Evolutionary conservation across 2,797 vertebrate species (phyloP).

Genomic region (Eospalax fontanierii): DNA sequence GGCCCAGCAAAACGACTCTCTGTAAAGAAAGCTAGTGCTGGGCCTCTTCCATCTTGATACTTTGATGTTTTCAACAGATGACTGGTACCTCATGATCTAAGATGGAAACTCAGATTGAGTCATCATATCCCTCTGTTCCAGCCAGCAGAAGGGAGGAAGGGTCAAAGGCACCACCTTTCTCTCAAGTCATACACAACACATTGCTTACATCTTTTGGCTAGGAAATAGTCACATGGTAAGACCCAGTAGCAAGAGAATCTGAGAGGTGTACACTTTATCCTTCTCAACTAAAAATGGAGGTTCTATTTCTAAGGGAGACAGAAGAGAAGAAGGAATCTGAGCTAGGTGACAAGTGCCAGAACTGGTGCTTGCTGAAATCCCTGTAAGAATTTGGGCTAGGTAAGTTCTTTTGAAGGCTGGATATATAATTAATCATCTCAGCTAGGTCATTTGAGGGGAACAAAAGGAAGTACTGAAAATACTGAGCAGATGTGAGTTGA

Average conservation of each 20-base stretch:
- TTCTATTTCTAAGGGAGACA: not conserved
- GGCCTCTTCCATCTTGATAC: not conserved
- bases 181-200: not conserved
- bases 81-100: not conserved
- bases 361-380: not conserved
- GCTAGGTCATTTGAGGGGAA: not conserved
- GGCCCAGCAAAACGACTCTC: not conserved
- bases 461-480: not conserved
- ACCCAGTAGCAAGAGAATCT: not conserved
- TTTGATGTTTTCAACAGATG: not conserved
- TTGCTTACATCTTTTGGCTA: not conserved
- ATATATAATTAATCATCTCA: not conserved
- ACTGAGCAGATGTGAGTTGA: not conserved
- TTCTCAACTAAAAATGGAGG: not conserved
- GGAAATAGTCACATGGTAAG: not conserved
- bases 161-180: not conserved
- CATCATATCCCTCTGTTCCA: not conserved
- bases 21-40: not conserved
- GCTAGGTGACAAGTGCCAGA: not conserved
- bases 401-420: not conserved
- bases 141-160: not conserved
- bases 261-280: not conserved
- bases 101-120: not conserved
- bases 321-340: not conserved
- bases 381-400: not conserved